Evolutionary conservation across 2,888 invertebrate genomes (phyloP), one percentile per base, ranked within the genome.

Genomic region (Eupelmus urozonus): DNA sequence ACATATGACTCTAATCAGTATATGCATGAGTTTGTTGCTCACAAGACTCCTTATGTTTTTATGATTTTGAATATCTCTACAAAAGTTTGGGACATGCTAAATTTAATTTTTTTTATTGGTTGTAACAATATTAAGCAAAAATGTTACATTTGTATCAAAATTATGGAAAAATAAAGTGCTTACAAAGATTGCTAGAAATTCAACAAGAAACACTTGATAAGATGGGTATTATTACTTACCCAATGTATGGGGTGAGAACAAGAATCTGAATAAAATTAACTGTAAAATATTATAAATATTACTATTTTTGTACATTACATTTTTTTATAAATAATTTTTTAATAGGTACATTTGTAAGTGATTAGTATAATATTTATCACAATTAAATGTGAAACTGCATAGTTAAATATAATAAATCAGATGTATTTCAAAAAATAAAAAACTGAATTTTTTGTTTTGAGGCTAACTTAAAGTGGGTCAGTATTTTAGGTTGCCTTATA

Each of bases 111-210:
- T n/a, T 49, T 51, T 23, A 1, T 45, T 70, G 0, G 45, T 23
- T 57, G 20, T 49, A 42, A 27, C 5, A 27, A 51, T 53, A 42
- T 51, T 7, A 27, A 20, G 60, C n/a, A 11, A 80, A 80, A 63
- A 85, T 87, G 84, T 76, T 84, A 40, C 77, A 83, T 74, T 81
- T 81, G 9, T 78, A 82, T 70, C 79, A 82, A 78, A 78, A 82
- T 81, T 84, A 83, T 77, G 82, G 83, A 62, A 82, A 60, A 29
- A 82, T 83, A 67, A 84, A 84, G 79, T 84, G 82, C 77, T 82
- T 78, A 60, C 78, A 70, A 55, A 76, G 82, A 70, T 77, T 82
- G 25, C 59, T 82, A 18, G 78, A 81, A 71, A 81, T 83, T 59
- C 81, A 83, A 11, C 80, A 82, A 55, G 72, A 82, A 73, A 78